Evolutionary conservation across 2,797 vertebrate genomes (phyloP), one percentile per base, ranked within the genome.

Genomic region (Lithobates pipiens): DNA sequence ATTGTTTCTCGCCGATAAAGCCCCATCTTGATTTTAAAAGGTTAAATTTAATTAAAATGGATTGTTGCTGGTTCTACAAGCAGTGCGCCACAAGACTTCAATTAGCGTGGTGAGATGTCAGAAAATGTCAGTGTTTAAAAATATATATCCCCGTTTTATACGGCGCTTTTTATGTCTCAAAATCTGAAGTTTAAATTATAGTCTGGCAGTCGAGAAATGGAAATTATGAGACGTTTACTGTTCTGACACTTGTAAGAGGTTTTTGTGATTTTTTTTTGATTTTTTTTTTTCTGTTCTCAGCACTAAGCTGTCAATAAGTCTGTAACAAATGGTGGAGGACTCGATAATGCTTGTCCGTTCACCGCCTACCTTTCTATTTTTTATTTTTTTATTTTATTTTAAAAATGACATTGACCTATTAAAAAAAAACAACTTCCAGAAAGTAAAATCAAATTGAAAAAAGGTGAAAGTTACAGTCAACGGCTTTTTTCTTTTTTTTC

Each of bases 21-120:
- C 57, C 27, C 13, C 39, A 65, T 46, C 27, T 65, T 29, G 36
- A 15, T 25, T 77, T 67, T 73, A 16, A 77, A 86, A 86, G 85
- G 85, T 86, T 77, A 77, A 10, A 67, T 73, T 80, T 77, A 72
- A 86, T 77, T 77, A 82, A 82, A 82, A 77, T 65, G 21, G 74
- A 77, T 77, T 74, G 79, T 80, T 85, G 6, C 65, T 23, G 63
- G 10, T 27, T 50, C 50, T 44, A 11, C 73, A 29, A 5, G 23
- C 67, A 32, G 85, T 34, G 36, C 42, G 39, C 84, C 29, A 70
- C 84, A 82, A 77, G 79, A 65, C 5, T 76, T 86, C 85, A 86
- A 86, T 86, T 86, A 86, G 85, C 78, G 11, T 32, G 39, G 76
- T 29, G n/a, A 65, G 77, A 85, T 86, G 85, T 81, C 85, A 82